phyloP scores from a whole-genome alignment of 2,113 vertebrate genomes.

The Psophia crepitans region DNA sequence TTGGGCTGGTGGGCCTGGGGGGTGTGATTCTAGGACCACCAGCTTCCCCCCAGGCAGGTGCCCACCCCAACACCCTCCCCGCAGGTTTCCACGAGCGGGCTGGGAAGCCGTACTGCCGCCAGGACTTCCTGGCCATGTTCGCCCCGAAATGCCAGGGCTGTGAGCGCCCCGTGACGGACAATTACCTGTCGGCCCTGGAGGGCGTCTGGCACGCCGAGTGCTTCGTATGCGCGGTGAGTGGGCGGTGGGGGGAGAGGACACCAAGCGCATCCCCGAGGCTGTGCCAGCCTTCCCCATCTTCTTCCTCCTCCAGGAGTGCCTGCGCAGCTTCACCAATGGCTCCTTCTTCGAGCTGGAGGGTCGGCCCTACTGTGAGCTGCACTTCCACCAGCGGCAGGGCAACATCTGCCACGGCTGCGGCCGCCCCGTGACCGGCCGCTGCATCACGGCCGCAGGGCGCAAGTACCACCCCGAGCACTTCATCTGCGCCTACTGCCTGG shows the following conservation, averaged over 20 bases:
- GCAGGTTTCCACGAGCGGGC: conserved; percentile 83
- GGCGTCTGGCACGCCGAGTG: conserved; percentile 89
- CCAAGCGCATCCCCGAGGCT: fast-evolving
- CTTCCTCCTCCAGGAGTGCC: conserved; percentile 80
- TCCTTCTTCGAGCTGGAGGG: conserved; percentile 87
- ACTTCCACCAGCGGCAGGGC: conserved; percentile 85
- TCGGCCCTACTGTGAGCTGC: conserved; percentile 82
- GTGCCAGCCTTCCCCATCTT: background rate
- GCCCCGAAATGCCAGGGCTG: conserved; percentile 90
- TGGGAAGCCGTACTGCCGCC: conserved; percentile 86
- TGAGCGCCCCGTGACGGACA: conserved; percentile 75
- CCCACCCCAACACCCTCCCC: fast-evolving
- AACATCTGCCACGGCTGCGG: conserved; percentile 80
- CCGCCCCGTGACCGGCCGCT: conserved; percentile 80
- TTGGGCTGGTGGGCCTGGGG: too few species aligned
- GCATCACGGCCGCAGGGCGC: conserved; percentile 78
- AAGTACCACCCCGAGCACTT: conserved; percentile 95
- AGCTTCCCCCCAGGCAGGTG: fast-evolving
- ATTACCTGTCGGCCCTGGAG: conserved; percentile 87
- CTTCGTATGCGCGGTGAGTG: conserved; percentile 89
- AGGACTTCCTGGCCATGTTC: conserved; percentile 87
- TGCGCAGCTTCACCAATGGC: conserved; percentile 72
- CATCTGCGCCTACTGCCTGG: conserved; percentile 85
- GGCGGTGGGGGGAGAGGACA: fast-evolving
- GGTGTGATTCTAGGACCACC: too few species aligned